Conservation (phyloP, 2,797 vertebrate genomes). For the Cuniculus paca region DNA sequence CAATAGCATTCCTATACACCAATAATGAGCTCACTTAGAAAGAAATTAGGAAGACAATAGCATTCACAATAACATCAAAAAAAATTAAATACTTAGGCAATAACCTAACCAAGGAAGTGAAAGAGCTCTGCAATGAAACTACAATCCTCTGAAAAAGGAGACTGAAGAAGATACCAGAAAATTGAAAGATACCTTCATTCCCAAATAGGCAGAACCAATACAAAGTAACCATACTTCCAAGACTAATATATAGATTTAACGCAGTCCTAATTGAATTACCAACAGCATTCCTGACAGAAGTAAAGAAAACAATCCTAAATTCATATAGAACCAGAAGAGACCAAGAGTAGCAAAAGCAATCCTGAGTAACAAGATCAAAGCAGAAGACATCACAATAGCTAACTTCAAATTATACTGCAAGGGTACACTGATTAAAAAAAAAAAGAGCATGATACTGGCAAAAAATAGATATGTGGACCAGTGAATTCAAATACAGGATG, state of each 20-base stretch:
- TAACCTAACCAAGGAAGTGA: background rate
- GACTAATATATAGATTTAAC: background rate
- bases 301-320: background rate
- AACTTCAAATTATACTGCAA: background rate
- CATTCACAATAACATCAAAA: background rate
- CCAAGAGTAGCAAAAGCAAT: background rate
- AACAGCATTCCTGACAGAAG: background rate
- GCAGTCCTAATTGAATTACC: background rate
- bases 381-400: background rate
- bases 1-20: background rate
- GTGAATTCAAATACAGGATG: background rate
- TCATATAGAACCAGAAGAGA: background rate
- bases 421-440: background rate
- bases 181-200: background rate
- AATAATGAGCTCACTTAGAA: background rate
- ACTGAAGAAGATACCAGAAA: background rate
- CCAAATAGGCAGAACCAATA: background rate
- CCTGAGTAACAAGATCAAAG: background rate
- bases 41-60: background rate
- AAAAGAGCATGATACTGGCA: background rate
- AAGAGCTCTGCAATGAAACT: background rate
- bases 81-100: background rate
- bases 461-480: background rate
- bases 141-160: background rate
- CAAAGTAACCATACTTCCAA: background rate